A percentile compares a stretch with the other conserved stretches of the same genome.
These are phyloP conservation scores for Accipiter virgatus DNA, from an alignment of 2,113 vertebrate genomes.

Conservation along the genomic window DNA sequence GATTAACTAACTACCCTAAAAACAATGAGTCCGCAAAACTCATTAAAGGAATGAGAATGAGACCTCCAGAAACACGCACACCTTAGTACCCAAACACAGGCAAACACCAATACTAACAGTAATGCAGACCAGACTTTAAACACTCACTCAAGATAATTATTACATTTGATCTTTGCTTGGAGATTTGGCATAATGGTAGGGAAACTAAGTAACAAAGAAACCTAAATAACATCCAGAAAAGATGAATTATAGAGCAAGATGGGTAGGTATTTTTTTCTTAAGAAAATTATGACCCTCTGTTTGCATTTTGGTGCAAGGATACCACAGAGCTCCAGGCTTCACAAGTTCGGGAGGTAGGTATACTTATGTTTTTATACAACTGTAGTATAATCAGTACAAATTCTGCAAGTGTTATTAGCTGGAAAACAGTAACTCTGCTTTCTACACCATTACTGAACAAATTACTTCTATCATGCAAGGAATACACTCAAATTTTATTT, in stretches of 20 bases:
- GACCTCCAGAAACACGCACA: accelerated
- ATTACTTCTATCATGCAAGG: neutral
- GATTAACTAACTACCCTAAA: neutral
- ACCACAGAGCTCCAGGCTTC: neutral
- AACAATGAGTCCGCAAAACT: neutral
- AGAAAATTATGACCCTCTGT: neutral
- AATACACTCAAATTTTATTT: neutral
- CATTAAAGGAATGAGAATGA: neutral
- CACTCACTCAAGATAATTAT: neutral
- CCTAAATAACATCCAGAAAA: neutral
- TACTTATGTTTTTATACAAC: neutral
- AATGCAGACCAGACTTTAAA: neutral
- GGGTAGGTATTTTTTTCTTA: neutral
- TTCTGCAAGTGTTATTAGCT: neutral
- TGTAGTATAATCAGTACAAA: neutral
- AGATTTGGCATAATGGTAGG: neutral
- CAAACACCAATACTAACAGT: neutral
- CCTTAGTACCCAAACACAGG: neutral
- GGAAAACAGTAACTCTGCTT: neutral
- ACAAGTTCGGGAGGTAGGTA: neutral
- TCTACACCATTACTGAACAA: neutral
- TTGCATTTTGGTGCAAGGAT: neutral
- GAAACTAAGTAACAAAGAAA: neutral
- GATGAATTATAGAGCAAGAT: neutral
- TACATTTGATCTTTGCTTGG: neutral